Evolutionary conservation across 2,888 invertebrate species (phyloP), one percentile per base, ranked within the genome.

Genomic region (Andrena dorsata): DNA sequence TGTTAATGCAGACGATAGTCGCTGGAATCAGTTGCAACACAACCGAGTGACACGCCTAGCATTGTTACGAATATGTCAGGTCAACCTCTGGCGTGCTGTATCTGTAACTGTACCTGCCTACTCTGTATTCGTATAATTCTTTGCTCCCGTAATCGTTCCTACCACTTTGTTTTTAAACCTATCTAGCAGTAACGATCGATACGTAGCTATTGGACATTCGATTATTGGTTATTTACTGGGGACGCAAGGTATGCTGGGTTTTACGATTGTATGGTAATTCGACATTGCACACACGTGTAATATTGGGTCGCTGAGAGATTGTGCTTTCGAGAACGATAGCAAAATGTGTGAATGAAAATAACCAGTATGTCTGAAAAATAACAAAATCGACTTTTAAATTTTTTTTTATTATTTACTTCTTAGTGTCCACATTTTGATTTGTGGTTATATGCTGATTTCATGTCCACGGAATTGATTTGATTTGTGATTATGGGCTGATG

Each of bases 41-140:
- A 41, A 68, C 64, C 58, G 83, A n/a, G 73, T 78, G 93, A 90
- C 93, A 93, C 93, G 92, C 93, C 93, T 93, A 88, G 93, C 91
- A 93, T 93, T 93, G 93, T 93, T 93, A 91, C 87, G 87, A 90
- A 91, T 91, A 90, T 91, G 91, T 90, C 90, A 89, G 91, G 90
- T 91, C 92, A 86, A 86, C 87, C 71, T 41, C 13, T 41, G 16
- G 83, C 23, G 23, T 53, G 13, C 8, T 53, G 3, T 26, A 10
- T 30, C 32, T 70, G 49, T 64, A 70, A 74, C 71, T 71, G 60
- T 77, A 61, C 63, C 73, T 68, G 58, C 82, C 66, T 76, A 53
- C 70, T 69, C 64, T 28, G 71, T 30, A 41, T 63, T 32, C 53
- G 51, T 64, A 47, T 32, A 49, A 69, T 61, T 70, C 23, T 66